Evolutionary conservation across 92 coral and sea anemone genomes (phyloP).

Genomic region (Actinernus sp.): DNA sequence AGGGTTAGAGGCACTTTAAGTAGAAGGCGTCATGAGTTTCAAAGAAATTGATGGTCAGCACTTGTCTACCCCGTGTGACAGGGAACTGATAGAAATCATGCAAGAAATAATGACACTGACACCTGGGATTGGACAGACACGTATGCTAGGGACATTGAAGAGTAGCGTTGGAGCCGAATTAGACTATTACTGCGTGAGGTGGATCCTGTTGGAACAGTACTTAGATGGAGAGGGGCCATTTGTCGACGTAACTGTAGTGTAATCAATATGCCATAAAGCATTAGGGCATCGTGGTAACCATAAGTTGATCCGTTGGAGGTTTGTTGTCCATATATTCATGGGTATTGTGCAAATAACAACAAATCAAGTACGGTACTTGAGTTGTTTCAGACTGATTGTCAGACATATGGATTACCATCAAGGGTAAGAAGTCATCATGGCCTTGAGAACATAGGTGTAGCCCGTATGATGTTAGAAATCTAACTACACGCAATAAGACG

Average conservation of each 20-base stretch:
- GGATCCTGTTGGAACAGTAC: conserved; percentile 67
- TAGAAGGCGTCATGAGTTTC: too few species aligned
- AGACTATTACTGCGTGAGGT: conserved; percentile 13
- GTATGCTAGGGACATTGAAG: conserved; percentile 29
- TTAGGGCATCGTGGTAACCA: conserved; percentile 64
- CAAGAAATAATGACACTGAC: too few species aligned
- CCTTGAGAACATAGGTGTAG: conserved; percentile 56
- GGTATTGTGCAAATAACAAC: conserved; percentile 69
- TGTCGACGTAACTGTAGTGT: conserved; percentile 48
- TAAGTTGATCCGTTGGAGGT: conserved; percentile 56
- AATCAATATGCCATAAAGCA: conserved; percentile 41
- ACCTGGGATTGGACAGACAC: too few species aligned
- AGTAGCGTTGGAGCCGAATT: conserved; percentile 47
- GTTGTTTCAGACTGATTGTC: conserved; percentile 42
- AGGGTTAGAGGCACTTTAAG: too few species aligned
- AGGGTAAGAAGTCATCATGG: too few species aligned
- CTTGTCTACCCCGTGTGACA: too few species aligned
- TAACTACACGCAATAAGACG: too few species aligned
- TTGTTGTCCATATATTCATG: conserved; percentile 45
- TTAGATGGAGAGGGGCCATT: conserved; percentile 64
- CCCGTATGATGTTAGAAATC: conserved; percentile 62
- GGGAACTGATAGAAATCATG: too few species aligned
- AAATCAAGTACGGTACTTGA: conserved; percentile 49
- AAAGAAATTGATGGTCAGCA: too few species aligned
- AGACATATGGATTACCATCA: conserved; percentile 62